These are phyloP conservation scores for Planiliza haematocheilus DNA, from an alignment of 2,113 vertebrate species.

Conservation along the genomic window DNA sequence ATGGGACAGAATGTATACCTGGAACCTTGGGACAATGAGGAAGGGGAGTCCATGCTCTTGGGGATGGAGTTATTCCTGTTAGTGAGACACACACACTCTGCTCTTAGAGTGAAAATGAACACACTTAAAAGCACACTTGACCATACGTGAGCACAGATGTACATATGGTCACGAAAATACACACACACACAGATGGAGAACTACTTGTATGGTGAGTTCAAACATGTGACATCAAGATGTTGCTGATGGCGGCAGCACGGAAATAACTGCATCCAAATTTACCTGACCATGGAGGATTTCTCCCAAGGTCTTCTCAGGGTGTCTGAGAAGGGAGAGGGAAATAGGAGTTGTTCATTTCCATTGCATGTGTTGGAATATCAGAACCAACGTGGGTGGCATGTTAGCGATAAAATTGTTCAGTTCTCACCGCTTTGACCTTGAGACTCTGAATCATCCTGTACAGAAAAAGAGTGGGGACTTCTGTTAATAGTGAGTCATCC, in stretches of 20 bases:
- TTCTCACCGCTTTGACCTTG: conserved; percentile 81
- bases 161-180: conserved; percentile 16
- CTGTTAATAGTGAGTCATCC: conserved; percentile 49
- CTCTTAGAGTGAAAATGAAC: conserved; percentile 70
- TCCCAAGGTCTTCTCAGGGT: conserved; percentile 90
- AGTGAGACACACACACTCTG: conserved; percentile 80
- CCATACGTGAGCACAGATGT: conserved; percentile 18
- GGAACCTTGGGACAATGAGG: conserved; percentile 71
- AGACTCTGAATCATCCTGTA: conserved; percentile 87
- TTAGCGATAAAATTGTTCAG: conserved; percentile 46
- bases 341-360: conserved; percentile 7
- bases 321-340: conserved; percentile 76
- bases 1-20: conserved; percentile 74
- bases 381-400: conserved; percentile 19
- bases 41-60: conserved; percentile 80
- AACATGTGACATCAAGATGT: conserved; percentile 24
- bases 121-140: conserved; percentile 18
- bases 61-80: conserved; percentile 85
- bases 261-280: conserved; percentile 12
- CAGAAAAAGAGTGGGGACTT: conserved; percentile 31
- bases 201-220: conserved; percentile 19
- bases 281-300: conserved; percentile 89
- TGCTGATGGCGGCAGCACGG: not conserved
- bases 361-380: not conserved
- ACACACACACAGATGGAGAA: conserved; percentile 30